Evolutionary conservation across 2,797 vertebrate genomes (phyloP).

Genomic region (Bryconaethiops microstoma): DNA sequence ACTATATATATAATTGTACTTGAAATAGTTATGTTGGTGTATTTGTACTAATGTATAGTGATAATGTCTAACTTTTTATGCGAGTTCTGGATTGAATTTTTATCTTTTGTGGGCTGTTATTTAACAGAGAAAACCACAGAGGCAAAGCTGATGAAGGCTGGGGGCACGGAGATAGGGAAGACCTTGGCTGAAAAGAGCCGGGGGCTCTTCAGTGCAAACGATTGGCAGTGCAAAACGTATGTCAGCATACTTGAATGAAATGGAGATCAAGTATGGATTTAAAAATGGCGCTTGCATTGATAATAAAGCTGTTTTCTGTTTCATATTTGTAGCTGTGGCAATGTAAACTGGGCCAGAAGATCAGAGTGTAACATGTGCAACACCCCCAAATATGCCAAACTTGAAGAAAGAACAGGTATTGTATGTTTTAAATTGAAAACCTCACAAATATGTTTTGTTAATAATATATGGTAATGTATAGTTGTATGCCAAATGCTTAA

Average conservation of each 20-base stretch:
- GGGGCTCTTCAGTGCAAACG: slow-evolving; percentile 97
- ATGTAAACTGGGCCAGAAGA: slow-evolving; percentile 97
- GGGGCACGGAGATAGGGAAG: slow-evolving; percentile 97
- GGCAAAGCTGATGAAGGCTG: slow-evolving; percentile 99
- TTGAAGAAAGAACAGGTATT: slow-evolving; percentile 96
- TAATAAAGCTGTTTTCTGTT: not conserved
- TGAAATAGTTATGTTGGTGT: not conserved
- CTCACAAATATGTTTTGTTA: too few species aligned
- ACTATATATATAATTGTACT: not conserved
- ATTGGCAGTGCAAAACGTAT: slow-evolving; percentile 99
- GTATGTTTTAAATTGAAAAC: not conserved
- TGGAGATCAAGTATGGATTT: not conserved
- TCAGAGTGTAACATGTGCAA: slow-evolving; percentile 99
- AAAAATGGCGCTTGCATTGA: not conserved
- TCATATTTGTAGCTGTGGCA: slow-evolving; percentile 85
- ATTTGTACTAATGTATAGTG: not conserved
- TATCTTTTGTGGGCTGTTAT: not conserved
- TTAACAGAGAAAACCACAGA: slow-evolving; percentile 93
- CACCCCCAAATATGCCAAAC: slow-evolving; percentile 97
- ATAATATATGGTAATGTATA: not conserved
- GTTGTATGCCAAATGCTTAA: not conserved
- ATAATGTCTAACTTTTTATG: not conserved
- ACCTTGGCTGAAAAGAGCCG: slow-evolving; percentile 96
- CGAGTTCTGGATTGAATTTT: not conserved
- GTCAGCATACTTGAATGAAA: slow-evolving; percentile 40